phyloP scores from a whole-genome alignment of 2,113 vertebrate genomes.

The Macroglossus sobrinus region DNA sequence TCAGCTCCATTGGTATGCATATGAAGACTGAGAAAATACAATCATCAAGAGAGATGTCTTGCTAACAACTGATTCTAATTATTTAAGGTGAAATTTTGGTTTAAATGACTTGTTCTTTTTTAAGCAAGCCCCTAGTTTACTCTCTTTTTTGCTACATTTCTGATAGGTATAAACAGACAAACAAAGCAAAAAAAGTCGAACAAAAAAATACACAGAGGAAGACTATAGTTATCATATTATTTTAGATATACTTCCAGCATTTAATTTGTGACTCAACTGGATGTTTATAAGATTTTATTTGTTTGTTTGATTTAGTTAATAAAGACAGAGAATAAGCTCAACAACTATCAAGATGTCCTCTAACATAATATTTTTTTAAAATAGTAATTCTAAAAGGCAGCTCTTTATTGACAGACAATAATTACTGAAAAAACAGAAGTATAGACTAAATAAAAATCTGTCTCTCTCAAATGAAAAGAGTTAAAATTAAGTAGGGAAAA shows the following conservation, averaged over 20 bases:
- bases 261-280: background rate
- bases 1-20: background rate
- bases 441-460: background rate
- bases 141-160: background rate
- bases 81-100: background rate
- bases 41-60: background rate
- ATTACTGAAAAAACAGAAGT: background rate
- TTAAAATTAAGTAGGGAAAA: background rate
- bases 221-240: background rate
- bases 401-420: background rate
- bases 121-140: background rate
- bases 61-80: background rate
- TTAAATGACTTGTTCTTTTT: background rate
- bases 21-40: background rate
- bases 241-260: background rate
- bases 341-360: background rate
- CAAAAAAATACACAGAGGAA: background rate
- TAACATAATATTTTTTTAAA: background rate
- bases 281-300: background rate
- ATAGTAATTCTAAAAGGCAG: background rate
- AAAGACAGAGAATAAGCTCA: background rate
- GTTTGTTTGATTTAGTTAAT: background rate
- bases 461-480: background rate
- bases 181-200: background rate
- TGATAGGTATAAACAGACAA: background rate